Evolutionary conservation across 2,888 invertebrate genomes (phyloP), one percentile per base, ranked within the genome.

Genomic region (Frankliniella fusca): DNA sequence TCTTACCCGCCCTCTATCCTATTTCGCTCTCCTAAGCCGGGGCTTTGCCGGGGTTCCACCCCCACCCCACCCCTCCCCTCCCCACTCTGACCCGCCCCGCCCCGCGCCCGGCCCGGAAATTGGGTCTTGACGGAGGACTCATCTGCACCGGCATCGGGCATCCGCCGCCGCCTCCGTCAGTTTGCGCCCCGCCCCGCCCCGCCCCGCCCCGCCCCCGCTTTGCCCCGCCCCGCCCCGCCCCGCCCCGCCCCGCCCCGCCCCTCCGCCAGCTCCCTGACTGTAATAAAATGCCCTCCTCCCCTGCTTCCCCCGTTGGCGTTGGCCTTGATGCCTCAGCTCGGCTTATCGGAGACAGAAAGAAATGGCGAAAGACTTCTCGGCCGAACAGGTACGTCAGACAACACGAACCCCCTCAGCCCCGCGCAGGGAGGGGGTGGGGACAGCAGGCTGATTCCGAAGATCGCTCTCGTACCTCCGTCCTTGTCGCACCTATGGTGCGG

Each of bases 71-170:
- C 38, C 38, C 38, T 38, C 2, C 5, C 54, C 54, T 0, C 54
- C 54, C 54, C 54, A 15, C 54, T 15, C 54, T 15, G 12, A 2
- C 54, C 54, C 54, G 54, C 54, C 54, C 54, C 54, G 54, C 54
- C 54, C 54, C 54, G 54, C 54, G 3, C 61, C 61, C 61, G 61
- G 61, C 0, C 70, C n/a, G 70, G 70, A 76, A 76, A 76, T 76
- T 76, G 70, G 70, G 70, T 76, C 54, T 76, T 76, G 70, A 27
- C 70, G 27, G 70, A 23, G 70, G 70, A 76, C 70, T 76, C 70
- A 76, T 76, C 70, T 76, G 70, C 70, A 76, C 70, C 70, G 27
- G 23, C 70, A 76, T 76, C 70, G 70, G 27, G 61, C 61, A 7
- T n/a, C 15, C 61, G 61, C 61, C 61, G 15, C 61, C 15, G 20